These are phyloP conservation scores for Malurus elegans DNA, from an alignment of 2,113 vertebrate genomes.

Conservation along the genomic window DNA sequence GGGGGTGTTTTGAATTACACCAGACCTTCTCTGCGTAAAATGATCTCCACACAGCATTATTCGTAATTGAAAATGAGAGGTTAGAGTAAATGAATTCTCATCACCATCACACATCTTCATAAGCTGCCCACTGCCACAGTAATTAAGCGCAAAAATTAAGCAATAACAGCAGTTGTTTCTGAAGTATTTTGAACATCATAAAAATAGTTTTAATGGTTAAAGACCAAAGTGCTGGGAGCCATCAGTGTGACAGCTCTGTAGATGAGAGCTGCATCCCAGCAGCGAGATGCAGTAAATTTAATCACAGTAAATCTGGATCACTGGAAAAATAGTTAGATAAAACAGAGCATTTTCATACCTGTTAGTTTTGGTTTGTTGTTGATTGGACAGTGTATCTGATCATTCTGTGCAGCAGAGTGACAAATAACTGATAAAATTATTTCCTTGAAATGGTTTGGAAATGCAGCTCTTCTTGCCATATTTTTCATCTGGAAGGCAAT, in stretches of 20 bases:
- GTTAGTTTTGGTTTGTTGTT: not conserved
- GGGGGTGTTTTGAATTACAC: not conserved
- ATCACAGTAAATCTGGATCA: not conserved
- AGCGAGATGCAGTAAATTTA: not conserved
- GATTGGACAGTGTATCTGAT: slow-evolving; percentile 18
- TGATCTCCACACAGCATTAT: not conserved
- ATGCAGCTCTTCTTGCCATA: not conserved
- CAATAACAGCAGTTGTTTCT: slow-evolving; percentile 20
- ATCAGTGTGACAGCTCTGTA: slow-evolving; percentile 18
- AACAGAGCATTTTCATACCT: slow-evolving; percentile 18
- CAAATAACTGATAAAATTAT: slow-evolving; percentile 40
- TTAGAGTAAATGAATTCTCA: slow-evolving; percentile 23
- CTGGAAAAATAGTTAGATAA: not conserved
- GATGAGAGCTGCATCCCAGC: not conserved
- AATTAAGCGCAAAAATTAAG: not conserved
- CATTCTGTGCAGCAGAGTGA: not conserved
- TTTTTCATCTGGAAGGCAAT: slow-evolving; percentile 43
- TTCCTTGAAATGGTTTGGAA: slow-evolving; percentile 28
- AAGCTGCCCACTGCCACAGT: slow-evolving; percentile 28
- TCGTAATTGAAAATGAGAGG: not conserved
- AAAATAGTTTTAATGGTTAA: slow-evolving; percentile 16
- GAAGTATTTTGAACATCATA: not conserved
- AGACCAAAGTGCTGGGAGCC: not conserved
- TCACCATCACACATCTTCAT: not conserved
- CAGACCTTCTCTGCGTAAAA: not conserved